Percentiles rank a stretch among this genome's conserved stretches.
These are phyloP conservation scores for Genyomyrus donnyi DNA, from an alignment of 2,113 vertebrate genomes.

Conservation along the genomic window DNA sequence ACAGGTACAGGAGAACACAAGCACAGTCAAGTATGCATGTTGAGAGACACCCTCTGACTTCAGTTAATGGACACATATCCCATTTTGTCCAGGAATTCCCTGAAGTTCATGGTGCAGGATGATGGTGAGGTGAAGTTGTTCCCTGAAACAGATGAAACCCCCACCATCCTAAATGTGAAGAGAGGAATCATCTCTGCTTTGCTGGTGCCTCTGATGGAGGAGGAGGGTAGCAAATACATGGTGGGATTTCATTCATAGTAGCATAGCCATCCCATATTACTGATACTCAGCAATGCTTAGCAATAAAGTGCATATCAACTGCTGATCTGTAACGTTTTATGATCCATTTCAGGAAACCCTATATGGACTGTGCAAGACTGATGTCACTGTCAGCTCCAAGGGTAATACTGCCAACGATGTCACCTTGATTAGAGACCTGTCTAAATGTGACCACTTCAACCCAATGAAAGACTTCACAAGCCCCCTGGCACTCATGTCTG, in stretches of 20 bases:
- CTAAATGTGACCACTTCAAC: conserved; percentile 63
- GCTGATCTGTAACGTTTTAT: background rate
- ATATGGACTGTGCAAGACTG: conserved; percentile 73
- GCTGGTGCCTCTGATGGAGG: conserved; percentile 66
- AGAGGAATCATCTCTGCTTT: conserved; percentile 82
- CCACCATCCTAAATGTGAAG: conserved; percentile 81
- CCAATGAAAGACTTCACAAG: conserved; percentile 64
- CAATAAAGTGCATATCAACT: background rate
- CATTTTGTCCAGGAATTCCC: conserved; percentile 54
- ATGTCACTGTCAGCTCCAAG: conserved; percentile 57
- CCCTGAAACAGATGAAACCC: conserved; percentile 66
- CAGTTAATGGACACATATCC: background rate
- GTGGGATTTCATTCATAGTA: conserved; percentile 25
- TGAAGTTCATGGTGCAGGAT: conserved; percentile 64
- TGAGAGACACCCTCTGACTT: background rate
- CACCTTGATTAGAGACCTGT: conserved; percentile 68
- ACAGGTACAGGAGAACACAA: too few species aligned
- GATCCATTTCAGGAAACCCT: conserved; percentile 63
- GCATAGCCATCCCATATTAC: background rate
- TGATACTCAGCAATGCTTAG: background rate
- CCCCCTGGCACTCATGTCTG: conserved; percentile 75
- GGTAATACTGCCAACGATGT: conserved; percentile 65
- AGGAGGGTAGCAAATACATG: conserved; percentile 49
- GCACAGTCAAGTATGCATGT: too few species aligned
- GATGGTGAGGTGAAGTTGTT: conserved; percentile 60